Percentiles rank a stretch among this genome's conserved stretches.
Conservation (phyloP, 2,888 invertebrate species). For the Beris chalybata region DNA sequence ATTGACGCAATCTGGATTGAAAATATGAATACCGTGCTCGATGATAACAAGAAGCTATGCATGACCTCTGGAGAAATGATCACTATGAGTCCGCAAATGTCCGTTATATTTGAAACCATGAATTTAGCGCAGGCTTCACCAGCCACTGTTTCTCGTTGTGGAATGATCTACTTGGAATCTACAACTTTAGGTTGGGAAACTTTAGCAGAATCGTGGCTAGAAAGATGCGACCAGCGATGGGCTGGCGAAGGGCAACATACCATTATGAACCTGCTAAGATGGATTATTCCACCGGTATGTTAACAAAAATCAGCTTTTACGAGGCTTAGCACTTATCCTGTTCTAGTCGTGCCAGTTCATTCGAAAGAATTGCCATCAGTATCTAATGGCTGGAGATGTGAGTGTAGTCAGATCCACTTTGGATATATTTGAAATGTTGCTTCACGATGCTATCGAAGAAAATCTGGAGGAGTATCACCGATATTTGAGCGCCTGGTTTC, state of each 20-base stretch:
- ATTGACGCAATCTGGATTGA: conserved; percentile 93
- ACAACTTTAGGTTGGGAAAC: conserved; percentile 79
- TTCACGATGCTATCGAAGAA: conserved; percentile 72
- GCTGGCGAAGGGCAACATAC: conserved; percentile 63
- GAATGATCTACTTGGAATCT: conserved; percentile 91
- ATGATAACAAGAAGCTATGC: conserved; percentile 89
- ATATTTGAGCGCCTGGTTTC: conserved; percentile 71
- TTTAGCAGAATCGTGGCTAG: conserved; percentile 80
- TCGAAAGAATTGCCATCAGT: conserved; percentile 67
- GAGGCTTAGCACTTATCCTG: neutral
- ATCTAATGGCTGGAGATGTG: conserved; percentile 70
- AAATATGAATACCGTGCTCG: conserved; percentile 88
- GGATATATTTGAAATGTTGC: conserved; percentile 73
- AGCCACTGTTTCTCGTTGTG: conserved; percentile 86
- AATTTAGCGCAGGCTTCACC: conserved; percentile 87
- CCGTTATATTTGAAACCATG: conserved; percentile 89
- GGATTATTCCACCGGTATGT: conserved; percentile 73
- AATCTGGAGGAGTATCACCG: conserved; percentile 69
- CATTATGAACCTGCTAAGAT: conserved; percentile 67
- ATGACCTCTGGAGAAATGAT: conserved; percentile 89
- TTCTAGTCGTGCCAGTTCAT: conserved; percentile 64
- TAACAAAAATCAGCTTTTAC: neutral
- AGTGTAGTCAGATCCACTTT: conserved; percentile 73
- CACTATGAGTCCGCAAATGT: conserved; percentile 77
- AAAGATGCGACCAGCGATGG: conserved; percentile 67